These are phyloP conservation scores for Palloptera scutellata DNA, from an alignment of 2,888 invertebrate genomes.

Conservation along the genomic window DNA sequence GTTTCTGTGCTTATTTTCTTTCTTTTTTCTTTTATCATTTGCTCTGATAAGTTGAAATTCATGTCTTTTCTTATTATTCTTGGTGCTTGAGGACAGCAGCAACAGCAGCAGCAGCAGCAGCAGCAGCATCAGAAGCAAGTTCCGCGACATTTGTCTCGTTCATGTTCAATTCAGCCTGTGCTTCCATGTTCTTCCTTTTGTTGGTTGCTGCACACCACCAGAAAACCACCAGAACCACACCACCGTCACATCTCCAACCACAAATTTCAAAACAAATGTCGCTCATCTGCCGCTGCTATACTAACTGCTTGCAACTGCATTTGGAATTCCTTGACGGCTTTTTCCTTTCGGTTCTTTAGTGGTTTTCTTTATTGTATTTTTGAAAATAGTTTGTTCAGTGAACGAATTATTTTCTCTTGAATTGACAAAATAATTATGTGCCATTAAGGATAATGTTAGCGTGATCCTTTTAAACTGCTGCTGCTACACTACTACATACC, in stretches of 20 bases:
- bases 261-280: background rate
- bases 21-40: slow-evolving; percentile 1
- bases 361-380: background rate
- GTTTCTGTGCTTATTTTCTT: slow-evolving; percentile 43
- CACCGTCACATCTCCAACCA: background rate
- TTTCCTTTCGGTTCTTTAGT: background rate
- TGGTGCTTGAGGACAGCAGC: slow-evolving; percentile 6
- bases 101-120: background rate
- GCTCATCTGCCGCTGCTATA: background rate
- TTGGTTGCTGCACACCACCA: background rate
- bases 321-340: background rate
- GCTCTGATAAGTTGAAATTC: slow-evolving; percentile 25
- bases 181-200: background rate
- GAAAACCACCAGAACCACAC: background rate
- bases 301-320: background rate
- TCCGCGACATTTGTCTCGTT: slow-evolving; percentile 13
- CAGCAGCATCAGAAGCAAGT: slow-evolving; percentile 3
- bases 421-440: slow-evolving; percentile 48
- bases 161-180: background rate
- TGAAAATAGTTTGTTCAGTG: slow-evolving; percentile 26
- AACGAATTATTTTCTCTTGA: slow-evolving; percentile 43
- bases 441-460: slow-evolving; percentile 45
- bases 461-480: slow-evolving; percentile 36
- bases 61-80: slow-evolving; percentile 20
- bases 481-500: background rate